Evolutionary conservation across 2,797 vertebrate species (phyloP), one percentile per base, ranked within the genome.

Genomic region (Thamnophis elegans): DNA sequence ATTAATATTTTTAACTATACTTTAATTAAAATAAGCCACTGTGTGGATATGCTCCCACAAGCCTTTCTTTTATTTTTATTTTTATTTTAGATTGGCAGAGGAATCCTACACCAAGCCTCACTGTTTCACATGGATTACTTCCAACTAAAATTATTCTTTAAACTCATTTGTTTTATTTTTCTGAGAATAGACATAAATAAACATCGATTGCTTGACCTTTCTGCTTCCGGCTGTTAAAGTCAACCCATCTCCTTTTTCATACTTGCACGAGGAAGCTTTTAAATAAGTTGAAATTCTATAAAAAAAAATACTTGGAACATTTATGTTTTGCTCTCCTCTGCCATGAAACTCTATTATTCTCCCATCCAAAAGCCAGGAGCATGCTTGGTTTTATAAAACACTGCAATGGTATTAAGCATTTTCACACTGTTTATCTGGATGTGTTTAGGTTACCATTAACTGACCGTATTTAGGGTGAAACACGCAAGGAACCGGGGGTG

Each of bases 1-100:
- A 28, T 54, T 95, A 97, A 96, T 95, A 94, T 96, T 82, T 95
- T 32, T 94, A 96, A 96, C 91, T 94, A 93, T 93, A 94, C 95
- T 97, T 97, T 93, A 94, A 56, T 95, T 95, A 94, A 85, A 96
- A 93, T 95, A 22, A 93, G 42, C 95, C 95, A 96, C 94, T 93
- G 92, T 59, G 90, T 18, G 56, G 95, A 22, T 25, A 16, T 26
- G 28, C 55, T 86, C 13, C 18, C 25, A 62, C 60, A 86, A 58
- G 16, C 12, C 16, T 73, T 91, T 51, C 47, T 51, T 51, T 51
- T 51, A 5, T 51, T 51, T 18, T 16, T 73, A 87, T 58, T 18
- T 16, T 65, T n/a, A n/a, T n/a, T 89, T 25, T 8, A 60, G 14
- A 85, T 89, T 62, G 20, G 26, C 36, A 11, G 42, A 22, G 59